Conservation (phyloP, 2,797 vertebrate genomes). For the Gymnothorax reevesii region DNA sequence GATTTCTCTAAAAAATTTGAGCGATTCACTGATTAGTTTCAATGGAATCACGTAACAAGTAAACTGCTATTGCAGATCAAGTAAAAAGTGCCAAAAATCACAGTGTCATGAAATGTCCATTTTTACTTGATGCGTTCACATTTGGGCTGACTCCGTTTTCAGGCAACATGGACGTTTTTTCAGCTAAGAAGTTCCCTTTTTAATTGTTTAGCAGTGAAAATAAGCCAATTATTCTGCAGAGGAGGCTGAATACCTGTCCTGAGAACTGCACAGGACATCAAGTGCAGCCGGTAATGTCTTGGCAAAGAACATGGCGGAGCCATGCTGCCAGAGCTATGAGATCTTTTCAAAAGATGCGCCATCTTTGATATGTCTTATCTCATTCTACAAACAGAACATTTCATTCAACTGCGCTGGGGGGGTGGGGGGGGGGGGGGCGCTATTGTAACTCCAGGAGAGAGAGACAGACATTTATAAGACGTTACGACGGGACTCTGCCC, state of each 20-base stretch:
- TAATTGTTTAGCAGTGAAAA: too few relatives aligned
- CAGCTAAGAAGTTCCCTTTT: too few relatives aligned
- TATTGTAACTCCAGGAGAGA: neutral
- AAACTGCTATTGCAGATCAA: neutral
- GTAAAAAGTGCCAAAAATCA: too few relatives aligned
- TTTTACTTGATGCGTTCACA: too few relatives aligned
- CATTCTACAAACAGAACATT: neutral
- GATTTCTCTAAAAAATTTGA: too few relatives aligned
- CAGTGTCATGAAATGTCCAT: too few relatives aligned
- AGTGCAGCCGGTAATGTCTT: neutral
- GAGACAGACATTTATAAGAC: conserved; percentile 8
- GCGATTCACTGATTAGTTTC: too few relatives aligned
- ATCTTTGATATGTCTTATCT: neutral
- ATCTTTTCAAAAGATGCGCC: neutral
- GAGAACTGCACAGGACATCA: neutral
- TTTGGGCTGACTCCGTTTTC: too few relatives aligned
- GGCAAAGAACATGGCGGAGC: neutral
- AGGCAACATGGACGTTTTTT: too few relatives aligned
- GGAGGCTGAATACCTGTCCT: neutral
- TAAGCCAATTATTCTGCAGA: neutral
- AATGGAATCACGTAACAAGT: too few relatives aligned
- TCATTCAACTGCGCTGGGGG: neutral
- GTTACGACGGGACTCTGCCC: neutral
- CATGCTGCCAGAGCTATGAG: neutral
- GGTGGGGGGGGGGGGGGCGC: too few relatives aligned